A percentile compares a stretch with the other conserved stretches of the same genome.
These are phyloP conservation scores for Camponotus pennsylvanicus DNA, from an alignment of 1,140 invertebrate species.

Conservation along the genomic window DNA sequence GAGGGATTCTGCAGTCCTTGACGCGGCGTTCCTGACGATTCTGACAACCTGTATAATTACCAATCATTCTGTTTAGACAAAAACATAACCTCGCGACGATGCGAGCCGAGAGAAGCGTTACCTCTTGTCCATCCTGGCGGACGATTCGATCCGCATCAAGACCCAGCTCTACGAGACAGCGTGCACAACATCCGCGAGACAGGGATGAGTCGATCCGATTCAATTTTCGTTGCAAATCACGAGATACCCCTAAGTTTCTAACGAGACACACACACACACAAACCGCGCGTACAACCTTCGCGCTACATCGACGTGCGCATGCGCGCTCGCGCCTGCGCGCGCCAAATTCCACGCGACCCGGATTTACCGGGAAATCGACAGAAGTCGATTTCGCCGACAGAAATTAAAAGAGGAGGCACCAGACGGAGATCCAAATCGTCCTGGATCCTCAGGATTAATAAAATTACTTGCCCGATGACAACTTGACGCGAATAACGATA, in stretches of 20 bases:
- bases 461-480: neutral
- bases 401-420: neutral
- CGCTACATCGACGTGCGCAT: neutral
- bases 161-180: neutral
- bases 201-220: neutral
- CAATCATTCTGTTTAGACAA: neutral
- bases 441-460: neutral
- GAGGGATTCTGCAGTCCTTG: constrained; percentile 32
- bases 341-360: neutral
- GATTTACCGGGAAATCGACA: neutral
- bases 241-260: neutral
- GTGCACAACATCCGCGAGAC: neutral
- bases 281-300: neutral
- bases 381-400: too few species aligned
- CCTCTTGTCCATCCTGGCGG: constrained; percentile 65
- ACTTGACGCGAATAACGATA: neutral
- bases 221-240: neutral
- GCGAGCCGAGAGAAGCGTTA: neutral
- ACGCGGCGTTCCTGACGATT: constrained; percentile 49
- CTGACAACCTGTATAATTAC: constrained; percentile 44
- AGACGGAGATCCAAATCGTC: neutral
- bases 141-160: constrained; percentile 45
- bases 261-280: neutral
- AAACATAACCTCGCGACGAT: neutral
- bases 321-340: neutral